These are phyloP conservation scores for Anableps anableps DNA, from an alignment of 2,797 vertebrate species.

Conservation along the genomic window DNA sequence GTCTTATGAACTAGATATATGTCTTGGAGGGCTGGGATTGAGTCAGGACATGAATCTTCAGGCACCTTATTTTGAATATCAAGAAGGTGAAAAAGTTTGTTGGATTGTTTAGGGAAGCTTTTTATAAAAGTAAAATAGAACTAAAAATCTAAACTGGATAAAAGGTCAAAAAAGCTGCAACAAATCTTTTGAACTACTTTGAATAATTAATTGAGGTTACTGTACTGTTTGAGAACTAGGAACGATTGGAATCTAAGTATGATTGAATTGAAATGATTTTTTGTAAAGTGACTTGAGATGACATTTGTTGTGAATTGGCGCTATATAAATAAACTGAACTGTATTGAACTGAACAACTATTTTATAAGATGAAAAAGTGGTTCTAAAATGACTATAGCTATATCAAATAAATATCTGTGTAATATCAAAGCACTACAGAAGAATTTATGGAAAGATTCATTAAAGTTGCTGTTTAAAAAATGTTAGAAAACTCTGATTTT, in stretches of 20 bases:
- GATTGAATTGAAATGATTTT: too few species aligned
- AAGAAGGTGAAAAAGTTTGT: constrained; percentile 2
- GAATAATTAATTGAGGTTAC: too few species aligned
- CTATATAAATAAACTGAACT: too few species aligned
- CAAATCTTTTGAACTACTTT: neutral
- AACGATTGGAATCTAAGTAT: too few species aligned
- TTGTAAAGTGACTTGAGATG: too few species aligned
- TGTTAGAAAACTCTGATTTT: neutral
- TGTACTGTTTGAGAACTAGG: too few species aligned
- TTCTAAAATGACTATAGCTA: neutral
- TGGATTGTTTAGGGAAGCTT: neutral
- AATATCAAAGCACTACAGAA: neutral
- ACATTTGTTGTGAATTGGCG: too few species aligned
- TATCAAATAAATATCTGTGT: neutral
- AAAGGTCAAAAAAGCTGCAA: neutral
- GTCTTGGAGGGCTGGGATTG: neutral
- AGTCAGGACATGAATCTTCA: constrained; percentile 6
- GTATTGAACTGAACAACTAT: too few species aligned
- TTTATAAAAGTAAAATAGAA: neutral
- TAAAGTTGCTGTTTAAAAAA: neutral
- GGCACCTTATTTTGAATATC: constrained; percentile 9
- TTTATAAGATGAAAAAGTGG: too few species aligned
- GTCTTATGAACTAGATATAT: neutral
- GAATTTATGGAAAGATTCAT: neutral
- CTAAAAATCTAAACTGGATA: neutral